Evolutionary conservation across 2,113 vertebrate genomes (phyloP).

Genomic region (Hippocampus zosterae): DNA sequence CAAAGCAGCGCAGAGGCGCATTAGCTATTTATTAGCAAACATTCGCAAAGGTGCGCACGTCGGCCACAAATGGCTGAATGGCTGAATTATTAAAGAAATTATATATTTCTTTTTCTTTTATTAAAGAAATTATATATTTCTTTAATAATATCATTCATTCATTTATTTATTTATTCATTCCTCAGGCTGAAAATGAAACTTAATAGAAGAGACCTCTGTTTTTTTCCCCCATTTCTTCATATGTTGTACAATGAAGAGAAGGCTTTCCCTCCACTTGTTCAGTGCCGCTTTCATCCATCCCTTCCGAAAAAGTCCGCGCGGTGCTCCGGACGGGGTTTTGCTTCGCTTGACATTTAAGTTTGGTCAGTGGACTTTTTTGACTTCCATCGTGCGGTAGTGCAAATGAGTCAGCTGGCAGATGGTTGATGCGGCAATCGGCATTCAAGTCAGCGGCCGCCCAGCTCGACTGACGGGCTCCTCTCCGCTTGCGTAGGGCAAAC

Average conservation of each 20-base stretch:
- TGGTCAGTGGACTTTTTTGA: conserved; percentile 28
- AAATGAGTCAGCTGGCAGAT: conserved; percentile 56
- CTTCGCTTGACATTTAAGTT: conserved; percentile 35
- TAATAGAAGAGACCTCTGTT: too few relatives aligned
- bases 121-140: too few relatives aligned
- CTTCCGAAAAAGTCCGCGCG: conserved; percentile 15
- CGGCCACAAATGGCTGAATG: conserved; percentile 43
- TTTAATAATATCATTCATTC: too few relatives aligned
- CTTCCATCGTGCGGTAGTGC: conserved; percentile 26
- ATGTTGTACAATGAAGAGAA: neutral
- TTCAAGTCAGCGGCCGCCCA: conserved; percentile 33
- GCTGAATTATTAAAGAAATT: too few relatives aligned
- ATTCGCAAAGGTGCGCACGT: conserved; percentile 31
- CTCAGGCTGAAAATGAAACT: too few relatives aligned
- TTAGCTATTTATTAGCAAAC: conserved; percentile 65
- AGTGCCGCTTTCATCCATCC: conserved; percentile 8
- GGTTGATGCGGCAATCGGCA: conserved; percentile 48
- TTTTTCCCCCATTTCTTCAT: too few relatives aligned
- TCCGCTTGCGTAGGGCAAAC: conserved; percentile 38
- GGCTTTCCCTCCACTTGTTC: neutral
- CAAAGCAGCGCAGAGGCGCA: conserved; percentile 38
- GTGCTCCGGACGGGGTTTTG: conserved; percentile 7
- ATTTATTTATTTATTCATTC: too few relatives aligned
- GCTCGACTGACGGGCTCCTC: conserved; percentile 18
- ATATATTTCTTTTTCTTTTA: too few relatives aligned